Evolutionary conservation across 1,140 invertebrate species (phyloP).

Genomic region (Olivierus martensii): DNA sequence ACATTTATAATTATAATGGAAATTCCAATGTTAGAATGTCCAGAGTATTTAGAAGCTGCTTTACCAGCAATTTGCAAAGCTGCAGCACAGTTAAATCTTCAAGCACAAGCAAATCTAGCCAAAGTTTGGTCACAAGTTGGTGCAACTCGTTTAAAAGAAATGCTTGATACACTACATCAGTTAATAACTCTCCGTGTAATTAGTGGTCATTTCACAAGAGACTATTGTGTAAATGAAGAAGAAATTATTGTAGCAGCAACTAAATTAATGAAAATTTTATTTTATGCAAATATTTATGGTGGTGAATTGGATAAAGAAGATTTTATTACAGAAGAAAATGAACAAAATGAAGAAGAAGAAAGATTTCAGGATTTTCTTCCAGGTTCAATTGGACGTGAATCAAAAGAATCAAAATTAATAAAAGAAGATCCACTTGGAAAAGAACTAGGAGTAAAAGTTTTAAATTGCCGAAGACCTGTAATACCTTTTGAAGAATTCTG

Average conservation of each 20-base stretch:
- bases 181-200: conserved; percentile 66
- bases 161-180: conserved; percentile 71
- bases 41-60: conserved; percentile 67
- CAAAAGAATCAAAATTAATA: conserved; percentile 15
- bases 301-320: conserved; percentile 56
- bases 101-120: conserved; percentile 65
- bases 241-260: conserved; percentile 50
- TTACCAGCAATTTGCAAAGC: conserved; percentile 67
- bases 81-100: conserved; percentile 48
- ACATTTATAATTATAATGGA: conserved; percentile 78
- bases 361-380: conserved; percentile 26
- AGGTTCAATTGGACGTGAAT: conserved; percentile 25
- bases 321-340: conserved; percentile 26
- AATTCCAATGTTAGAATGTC: conserved; percentile 60
- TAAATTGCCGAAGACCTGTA: conserved; percentile 66
- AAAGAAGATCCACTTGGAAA: conserved; percentile 34
- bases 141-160: conserved; percentile 47
- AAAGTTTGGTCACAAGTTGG: conserved; percentile 59
- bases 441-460: conserved; percentile 50
- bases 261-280: conserved; percentile 53
- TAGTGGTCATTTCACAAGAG: conserved; percentile 51
- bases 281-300: conserved; percentile 75
- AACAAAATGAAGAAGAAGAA: conserved; percentile 23
- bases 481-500: conserved; percentile 81
- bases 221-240: conserved; percentile 69